Evolutionary conservation across 2,888 invertebrate species (phyloP).

Genomic region (Agrochola circellaris): DNA sequence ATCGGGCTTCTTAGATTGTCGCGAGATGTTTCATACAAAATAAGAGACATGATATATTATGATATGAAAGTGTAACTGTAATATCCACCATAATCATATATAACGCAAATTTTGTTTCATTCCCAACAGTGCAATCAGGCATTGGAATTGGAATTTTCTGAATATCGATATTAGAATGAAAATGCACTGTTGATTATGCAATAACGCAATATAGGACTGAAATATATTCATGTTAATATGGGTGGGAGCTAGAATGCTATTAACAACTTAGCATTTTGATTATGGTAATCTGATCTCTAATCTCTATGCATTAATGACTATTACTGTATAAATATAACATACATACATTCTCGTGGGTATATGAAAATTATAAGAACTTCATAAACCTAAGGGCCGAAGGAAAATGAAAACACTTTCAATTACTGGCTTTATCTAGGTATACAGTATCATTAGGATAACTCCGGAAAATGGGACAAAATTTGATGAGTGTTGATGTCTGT

Average conservation of each 20-base stretch:
- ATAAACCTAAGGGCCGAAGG: background rate
- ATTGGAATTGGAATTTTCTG: background rate
- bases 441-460: too few species aligned
- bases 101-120: background rate
- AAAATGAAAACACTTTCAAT: too few species aligned
- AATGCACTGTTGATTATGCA: constrained; percentile 16
- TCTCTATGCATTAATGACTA: constrained; percentile 6
- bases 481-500: background rate
- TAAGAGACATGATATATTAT: too few species aligned
- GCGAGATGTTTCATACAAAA: too few species aligned
- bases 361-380: background rate
- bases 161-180: constrained; percentile 30
- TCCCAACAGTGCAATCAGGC: background rate
- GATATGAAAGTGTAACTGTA: too few species aligned
- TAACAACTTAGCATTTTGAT: constrained; percentile 41
- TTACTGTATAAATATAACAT: background rate
- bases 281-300: background rate
- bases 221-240: constrained; percentile 19
- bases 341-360: background rate
- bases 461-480: background rate
- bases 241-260: constrained; percentile 10
- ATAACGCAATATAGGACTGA: constrained; percentile 1
- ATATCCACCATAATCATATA: too few species aligned
- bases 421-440: background rate
- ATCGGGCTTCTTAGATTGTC: too few species aligned